These are phyloP conservation scores for Rachycentron canadum DNA, from an alignment of 2,797 vertebrate genomes.

Conservation along the genomic window DNA sequence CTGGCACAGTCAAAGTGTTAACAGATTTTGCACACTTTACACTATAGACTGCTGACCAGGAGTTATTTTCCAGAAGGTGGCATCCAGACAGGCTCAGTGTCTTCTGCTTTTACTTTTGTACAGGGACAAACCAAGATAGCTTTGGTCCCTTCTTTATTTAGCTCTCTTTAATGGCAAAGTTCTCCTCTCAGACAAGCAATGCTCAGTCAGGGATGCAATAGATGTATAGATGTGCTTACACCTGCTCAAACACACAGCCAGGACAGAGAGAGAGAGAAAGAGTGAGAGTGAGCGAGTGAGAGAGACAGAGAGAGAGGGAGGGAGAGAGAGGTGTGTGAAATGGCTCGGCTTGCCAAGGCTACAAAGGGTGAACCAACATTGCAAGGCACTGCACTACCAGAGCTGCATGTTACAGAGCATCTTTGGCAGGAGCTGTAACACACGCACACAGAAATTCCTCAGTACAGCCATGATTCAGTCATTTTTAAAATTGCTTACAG, in stretches of 20 bases:
- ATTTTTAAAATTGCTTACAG: slow-evolving; percentile 31
- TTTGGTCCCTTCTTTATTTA: slow-evolving; percentile 61
- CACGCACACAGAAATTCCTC: slow-evolving; percentile 21
- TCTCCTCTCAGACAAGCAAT: slow-evolving; percentile 50
- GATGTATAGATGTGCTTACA: slow-evolving; percentile 77
- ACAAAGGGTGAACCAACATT: slow-evolving; percentile 66
- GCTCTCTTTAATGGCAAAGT: slow-evolving; percentile 56
- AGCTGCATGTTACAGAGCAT: slow-evolving; percentile 56
- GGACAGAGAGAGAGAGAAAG: slow-evolving; percentile 24
- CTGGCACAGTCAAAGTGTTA: too few relatives aligned
- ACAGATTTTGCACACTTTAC: neutral
- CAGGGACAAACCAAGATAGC: slow-evolving; percentile 33
- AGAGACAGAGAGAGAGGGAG: slow-evolving; percentile 15
- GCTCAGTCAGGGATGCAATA: slow-evolving; percentile 65
- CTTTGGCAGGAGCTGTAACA: slow-evolving; percentile 51
- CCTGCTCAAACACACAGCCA: slow-evolving; percentile 58
- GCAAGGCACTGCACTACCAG: slow-evolving; percentile 58
- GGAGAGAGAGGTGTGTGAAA: slow-evolving; percentile 51
- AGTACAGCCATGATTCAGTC: slow-evolving; percentile 29
- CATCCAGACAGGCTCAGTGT: neutral
- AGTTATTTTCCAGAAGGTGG: neutral
- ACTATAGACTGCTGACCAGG: neutral
- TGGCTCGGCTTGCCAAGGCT: slow-evolving; percentile 64
- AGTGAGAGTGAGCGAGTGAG: slow-evolving; percentile 13
- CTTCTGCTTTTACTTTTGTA: slow-evolving; percentile 17